Evolutionary conservation across 2,888 invertebrate species (phyloP), one percentile per base, ranked within the genome.

Genomic region (Serrognathus titanus): DNA sequence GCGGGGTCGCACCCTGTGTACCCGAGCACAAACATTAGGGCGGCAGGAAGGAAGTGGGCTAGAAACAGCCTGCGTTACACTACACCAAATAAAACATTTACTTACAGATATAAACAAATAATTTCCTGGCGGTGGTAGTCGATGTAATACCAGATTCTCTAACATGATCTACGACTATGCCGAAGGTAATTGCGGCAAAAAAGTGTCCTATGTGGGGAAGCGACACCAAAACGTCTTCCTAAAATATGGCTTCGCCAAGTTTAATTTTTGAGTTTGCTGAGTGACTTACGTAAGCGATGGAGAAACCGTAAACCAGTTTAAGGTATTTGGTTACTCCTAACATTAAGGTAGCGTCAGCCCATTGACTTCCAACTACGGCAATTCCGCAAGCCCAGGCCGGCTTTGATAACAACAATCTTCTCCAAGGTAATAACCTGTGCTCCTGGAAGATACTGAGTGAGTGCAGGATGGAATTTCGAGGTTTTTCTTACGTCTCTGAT

Each of bases 371-470:
- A 72, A 83, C 79, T 0, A 82, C 82, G 1, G 83, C 83, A 1
- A 82, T 78, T 1, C 82, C 82, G 55, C 83, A 83, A 35, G 82
- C 81, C 83, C 83, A 83, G 3, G 83, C 82, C 12, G 83, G 82
- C 67, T 81, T 81, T 0, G 83, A 83, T 55, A 79, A 72, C 55
- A 83, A 65, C 16, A 83, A 68, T 58, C 79, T 76, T 57, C 82
- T 77, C 82, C 83, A 83, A 1, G 82, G 82, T 61, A 82, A 67
- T 62, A 75, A 66, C 58, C 75, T 67, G 53, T 75, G 75, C 65
- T 78, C 77, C 78, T 78, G 52, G 37, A 57, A 58, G 57, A 24
- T 36, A 35, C 38, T 24, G 45, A 31, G 4, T 31, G 24, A 31
- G 24, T 31, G 24, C 24, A 6, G 36, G 13, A 48, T 48, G n/a